These are phyloP conservation scores for Dendrocincla fuliginosa DNA, from an alignment of 2,797 vertebrate species.

Conservation along the genomic window DNA sequence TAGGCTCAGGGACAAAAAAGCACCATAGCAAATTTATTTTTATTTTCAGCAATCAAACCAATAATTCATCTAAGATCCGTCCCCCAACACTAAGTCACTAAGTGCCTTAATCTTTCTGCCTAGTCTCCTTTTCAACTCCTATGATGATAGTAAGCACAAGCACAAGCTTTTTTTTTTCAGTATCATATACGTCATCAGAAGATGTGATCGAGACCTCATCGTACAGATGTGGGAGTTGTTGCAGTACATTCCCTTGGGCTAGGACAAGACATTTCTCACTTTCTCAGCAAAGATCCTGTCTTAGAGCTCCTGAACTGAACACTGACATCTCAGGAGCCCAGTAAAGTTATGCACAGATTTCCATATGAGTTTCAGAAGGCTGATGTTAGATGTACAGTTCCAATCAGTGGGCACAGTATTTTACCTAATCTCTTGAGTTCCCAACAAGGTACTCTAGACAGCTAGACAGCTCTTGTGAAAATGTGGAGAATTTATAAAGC, in stretches of 20 bases:
- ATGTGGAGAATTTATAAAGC: neutral
- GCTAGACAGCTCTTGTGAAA: neutral
- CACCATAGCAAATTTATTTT: neutral
- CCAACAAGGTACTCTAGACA: accelerated
- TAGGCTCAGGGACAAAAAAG: neutral
- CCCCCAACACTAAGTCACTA: neutral
- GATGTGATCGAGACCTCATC: neutral
- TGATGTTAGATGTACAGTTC: neutral
- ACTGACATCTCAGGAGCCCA: neutral
- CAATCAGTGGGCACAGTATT: neutral
- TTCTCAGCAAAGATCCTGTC: neutral
- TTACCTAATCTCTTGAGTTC: neutral
- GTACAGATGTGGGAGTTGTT: neutral
- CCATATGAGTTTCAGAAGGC: neutral
- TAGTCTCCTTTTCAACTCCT: neutral
- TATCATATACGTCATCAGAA: neutral
- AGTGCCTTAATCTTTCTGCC: neutral
- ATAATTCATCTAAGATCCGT: neutral
- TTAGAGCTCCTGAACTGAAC: neutral
- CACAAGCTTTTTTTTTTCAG: neutral
- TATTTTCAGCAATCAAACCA: neutral
- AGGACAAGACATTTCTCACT: neutral
- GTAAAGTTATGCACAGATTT: neutral
- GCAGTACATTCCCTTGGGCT: neutral
- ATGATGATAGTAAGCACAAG: neutral